A percentile compares a stretch with the other conserved stretches of the same genome.
Conservation (phyloP, 1,140 invertebrate species). For the Lysiphlebus fabarum region DNA sequence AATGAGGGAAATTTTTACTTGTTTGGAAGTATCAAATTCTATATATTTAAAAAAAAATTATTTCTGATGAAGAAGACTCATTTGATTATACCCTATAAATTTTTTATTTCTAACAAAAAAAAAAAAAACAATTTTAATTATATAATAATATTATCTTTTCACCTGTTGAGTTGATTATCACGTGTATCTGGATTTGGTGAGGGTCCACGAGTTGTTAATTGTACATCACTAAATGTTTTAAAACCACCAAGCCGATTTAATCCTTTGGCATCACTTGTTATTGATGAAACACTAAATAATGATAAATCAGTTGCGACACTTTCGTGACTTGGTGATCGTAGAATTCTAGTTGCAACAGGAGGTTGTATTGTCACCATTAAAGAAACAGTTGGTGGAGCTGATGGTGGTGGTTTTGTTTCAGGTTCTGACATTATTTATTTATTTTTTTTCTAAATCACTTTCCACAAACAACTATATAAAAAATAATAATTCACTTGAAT, state of each 20-base stretch:
- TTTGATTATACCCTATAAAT: too few relatives aligned
- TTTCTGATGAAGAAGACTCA: too few relatives aligned
- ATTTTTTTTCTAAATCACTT: conserved; percentile 3
- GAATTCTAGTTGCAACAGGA: conserved; percentile 60
- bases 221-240: conserved; percentile 54
- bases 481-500: too few relatives aligned
- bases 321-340: conserved; percentile 77
- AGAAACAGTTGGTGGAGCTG: conserved; percentile 28
- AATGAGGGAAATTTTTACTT: too few relatives aligned
- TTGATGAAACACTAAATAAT: conserved; percentile 74
- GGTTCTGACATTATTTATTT: conserved; percentile 41
- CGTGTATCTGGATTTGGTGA: conserved; percentile 68
- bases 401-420: conserved; percentile 36
- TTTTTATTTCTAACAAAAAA: too few relatives aligned
- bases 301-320: conserved; percentile 79
- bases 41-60: too few relatives aligned
- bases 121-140: too few relatives aligned
- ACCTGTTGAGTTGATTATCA: conserved; percentile 46
- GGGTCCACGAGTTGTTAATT: conserved; percentile 60
- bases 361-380: conserved; percentile 48
- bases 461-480: too few relatives aligned
- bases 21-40: too few relatives aligned
- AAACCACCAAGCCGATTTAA: conserved; percentile 59
- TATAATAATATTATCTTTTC: too few relatives aligned
- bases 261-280: conserved; percentile 63